Evolutionary conservation across 2,888 invertebrate species (phyloP).

Genomic region (Hydriomena furcata): DNA sequence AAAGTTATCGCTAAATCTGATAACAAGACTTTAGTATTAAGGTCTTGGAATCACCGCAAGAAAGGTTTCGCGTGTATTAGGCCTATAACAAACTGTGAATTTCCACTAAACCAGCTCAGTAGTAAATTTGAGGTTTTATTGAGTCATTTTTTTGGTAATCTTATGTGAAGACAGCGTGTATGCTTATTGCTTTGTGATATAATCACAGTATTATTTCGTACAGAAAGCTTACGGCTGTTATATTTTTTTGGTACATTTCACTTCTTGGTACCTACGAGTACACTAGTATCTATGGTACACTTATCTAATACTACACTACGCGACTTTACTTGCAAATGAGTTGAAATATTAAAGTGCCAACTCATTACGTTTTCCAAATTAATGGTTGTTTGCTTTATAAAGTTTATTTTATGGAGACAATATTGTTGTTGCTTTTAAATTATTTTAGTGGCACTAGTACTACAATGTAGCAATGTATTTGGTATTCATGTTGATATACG

Average conservation of each 20-base stretch:
- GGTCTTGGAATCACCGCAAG: conserved; percentile 50
- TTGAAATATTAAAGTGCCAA: too few relatives aligned
- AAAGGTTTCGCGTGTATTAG: conserved; percentile 62
- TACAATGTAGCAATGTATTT: conserved; percentile 35
- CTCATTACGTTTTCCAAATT: too few relatives aligned
- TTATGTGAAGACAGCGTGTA: conserved; percentile 45
- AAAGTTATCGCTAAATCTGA: too few relatives aligned
- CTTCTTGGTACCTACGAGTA: too few relatives aligned
- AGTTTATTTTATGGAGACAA: too few relatives aligned
- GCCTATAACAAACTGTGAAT: conserved; percentile 61
- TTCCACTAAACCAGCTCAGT: conserved; percentile 47
- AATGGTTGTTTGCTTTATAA: too few relatives aligned
- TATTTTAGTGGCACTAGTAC: conserved; percentile 2
- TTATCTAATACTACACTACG: too few relatives aligned
- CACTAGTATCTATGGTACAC: too few relatives aligned
- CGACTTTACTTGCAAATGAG: too few relatives aligned
- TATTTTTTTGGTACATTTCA: too few relatives aligned
- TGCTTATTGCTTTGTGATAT: conserved; percentile 34
- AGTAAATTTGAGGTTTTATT: conserved; percentile 58
- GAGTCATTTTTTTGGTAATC: conserved; percentile 45
- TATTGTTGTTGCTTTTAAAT: background rate
- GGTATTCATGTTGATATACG: conserved; percentile 54
- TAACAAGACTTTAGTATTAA: conserved; percentile 35
- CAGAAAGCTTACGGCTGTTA: background rate
- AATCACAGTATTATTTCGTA: conserved; percentile 30